Percentiles rank a stretch among this genome's conserved stretches.
phyloP scores from a whole-genome alignment of 2,797 vertebrate genomes.

The Diplodus sargus region DNA sequence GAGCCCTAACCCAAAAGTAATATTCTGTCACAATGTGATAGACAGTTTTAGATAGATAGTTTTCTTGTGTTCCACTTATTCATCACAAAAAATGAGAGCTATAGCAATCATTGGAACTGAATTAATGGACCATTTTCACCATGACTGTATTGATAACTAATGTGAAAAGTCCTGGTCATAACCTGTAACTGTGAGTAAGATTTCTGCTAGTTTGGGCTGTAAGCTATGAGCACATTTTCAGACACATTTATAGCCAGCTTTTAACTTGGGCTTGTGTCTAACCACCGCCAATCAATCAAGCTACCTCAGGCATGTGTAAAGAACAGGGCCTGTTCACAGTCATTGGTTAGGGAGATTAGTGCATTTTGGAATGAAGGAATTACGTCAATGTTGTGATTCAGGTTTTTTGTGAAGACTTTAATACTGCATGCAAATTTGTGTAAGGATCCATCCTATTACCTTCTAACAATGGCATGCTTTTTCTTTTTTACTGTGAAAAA shows the following conservation, averaged over 20 bases:
- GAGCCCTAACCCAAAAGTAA: too few relatives aligned
- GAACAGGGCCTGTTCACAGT: too few relatives aligned
- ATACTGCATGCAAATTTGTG: conserved; percentile 90
- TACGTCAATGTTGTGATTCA: conserved; percentile 9
- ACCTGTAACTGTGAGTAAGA: neutral
- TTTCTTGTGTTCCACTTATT: too few relatives aligned
- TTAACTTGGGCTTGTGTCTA: neutral
- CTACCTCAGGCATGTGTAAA: neutral
- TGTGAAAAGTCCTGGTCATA: too few relatives aligned
- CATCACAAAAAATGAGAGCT: too few relatives aligned
- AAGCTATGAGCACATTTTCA: neutral
- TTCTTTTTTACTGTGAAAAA: conserved; percentile 41
- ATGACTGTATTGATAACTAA: too few relatives aligned
- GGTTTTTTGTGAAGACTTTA: conserved; percentile 90
- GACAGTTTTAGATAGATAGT: too few relatives aligned
- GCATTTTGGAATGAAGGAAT: neutral
- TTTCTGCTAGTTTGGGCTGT: neutral
- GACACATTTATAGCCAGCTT: neutral
- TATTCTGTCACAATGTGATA: too few relatives aligned
- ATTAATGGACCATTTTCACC: too few relatives aligned
- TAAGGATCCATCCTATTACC: conserved; percentile 87
- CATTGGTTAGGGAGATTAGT: neutral
- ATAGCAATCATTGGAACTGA: too few relatives aligned
- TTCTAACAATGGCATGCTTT: conserved; percentile 82
- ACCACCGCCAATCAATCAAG: neutral